Evolutionary conservation across 2,888 invertebrate genomes (phyloP).

Genomic region (Synanthedon andrenaeformis): DNA sequence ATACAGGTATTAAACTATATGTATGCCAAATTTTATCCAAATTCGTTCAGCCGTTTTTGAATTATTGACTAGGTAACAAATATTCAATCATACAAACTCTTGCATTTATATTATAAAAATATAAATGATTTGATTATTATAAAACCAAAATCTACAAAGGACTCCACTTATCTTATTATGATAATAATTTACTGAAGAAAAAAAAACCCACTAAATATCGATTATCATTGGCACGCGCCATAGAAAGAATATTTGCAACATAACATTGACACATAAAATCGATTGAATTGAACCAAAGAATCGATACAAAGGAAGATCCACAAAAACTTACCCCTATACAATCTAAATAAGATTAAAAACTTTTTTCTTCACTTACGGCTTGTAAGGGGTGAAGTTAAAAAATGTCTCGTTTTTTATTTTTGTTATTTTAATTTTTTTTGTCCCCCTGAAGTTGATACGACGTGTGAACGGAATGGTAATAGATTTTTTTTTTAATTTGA

Average conservation of each 20-base stretch:
- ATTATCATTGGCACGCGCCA: not conserved
- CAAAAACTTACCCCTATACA: conserved; percentile 2
- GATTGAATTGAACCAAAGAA: conserved; percentile 18
- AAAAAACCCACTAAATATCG: not conserved
- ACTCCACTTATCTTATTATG: not conserved
- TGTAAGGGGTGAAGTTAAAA: not conserved
- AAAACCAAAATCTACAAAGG: too few relatives aligned
- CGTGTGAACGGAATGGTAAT: conserved; percentile 39
- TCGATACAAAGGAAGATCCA: not conserved
- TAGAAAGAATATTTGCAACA: conserved; percentile 4
- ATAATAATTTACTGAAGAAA: not conserved
- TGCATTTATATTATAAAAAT: too few relatives aligned
- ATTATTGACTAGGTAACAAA: too few relatives aligned
- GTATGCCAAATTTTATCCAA: too few relatives aligned
- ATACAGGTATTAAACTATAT: too few relatives aligned
- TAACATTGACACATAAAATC: conserved; percentile 19
- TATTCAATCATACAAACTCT: too few relatives aligned
- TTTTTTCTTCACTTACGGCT: not conserved
- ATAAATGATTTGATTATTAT: too few relatives aligned
- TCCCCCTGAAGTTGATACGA: conserved; percentile 23
- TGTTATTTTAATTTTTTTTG: conserved; percentile 20
- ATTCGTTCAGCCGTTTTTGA: too few relatives aligned
- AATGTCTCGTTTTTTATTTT: conserved; percentile 14
- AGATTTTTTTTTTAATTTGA: conserved; percentile 19
- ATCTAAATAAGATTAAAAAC: not conserved